Evolutionary conservation across 2,888 invertebrate genomes (phyloP).

Genomic region (Hirtodrosophila confusa): DNA sequence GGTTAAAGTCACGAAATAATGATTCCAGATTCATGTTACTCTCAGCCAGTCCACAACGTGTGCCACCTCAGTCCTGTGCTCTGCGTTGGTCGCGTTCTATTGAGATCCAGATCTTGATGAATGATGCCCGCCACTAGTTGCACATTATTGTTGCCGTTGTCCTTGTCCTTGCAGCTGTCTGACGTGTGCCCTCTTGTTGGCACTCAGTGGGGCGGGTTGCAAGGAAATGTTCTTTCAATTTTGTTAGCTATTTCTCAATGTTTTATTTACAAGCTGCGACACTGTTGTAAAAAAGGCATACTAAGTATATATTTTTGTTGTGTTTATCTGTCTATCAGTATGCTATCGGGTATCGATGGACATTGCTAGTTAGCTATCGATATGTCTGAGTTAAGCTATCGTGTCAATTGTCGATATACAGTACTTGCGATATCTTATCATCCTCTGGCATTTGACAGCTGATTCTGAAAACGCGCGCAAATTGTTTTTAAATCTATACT

Average conservation of each 20-base stretch:
- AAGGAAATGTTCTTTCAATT: neutral
- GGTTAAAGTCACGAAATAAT: conserved; percentile 95
- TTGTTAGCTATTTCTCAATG: conserved; percentile 7
- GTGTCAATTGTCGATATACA: neutral
- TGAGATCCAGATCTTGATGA: conserved; percentile 22
- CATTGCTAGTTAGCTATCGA: conserved; percentile 23
- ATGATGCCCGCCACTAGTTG: conserved; percentile 63
- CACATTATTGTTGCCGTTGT: conserved; percentile 51
- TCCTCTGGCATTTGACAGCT: too few relatives aligned
- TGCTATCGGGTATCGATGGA: conserved; percentile 28
- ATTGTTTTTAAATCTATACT: too few relatives aligned
- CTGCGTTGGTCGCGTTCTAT: neutral
- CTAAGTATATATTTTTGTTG: conserved; percentile 32
- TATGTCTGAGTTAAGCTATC: neutral
- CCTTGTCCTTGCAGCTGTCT: neutral
- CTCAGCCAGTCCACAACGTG: neutral
- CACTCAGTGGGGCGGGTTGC: neutral
- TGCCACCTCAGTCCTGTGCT: conserved; percentile 2
- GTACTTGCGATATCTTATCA: neutral
- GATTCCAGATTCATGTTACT: conserved; percentile 92
- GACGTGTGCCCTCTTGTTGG: neutral
- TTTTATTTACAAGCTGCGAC: conserved; percentile 31
- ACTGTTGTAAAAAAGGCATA: conserved; percentile 33
- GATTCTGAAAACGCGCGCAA: too few relatives aligned
- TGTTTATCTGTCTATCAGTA: conserved; percentile 41